These are phyloP conservation scores for Lipophrys pholis DNA, from an alignment of 2,113 vertebrate species.

Conservation along the genomic window DNA sequence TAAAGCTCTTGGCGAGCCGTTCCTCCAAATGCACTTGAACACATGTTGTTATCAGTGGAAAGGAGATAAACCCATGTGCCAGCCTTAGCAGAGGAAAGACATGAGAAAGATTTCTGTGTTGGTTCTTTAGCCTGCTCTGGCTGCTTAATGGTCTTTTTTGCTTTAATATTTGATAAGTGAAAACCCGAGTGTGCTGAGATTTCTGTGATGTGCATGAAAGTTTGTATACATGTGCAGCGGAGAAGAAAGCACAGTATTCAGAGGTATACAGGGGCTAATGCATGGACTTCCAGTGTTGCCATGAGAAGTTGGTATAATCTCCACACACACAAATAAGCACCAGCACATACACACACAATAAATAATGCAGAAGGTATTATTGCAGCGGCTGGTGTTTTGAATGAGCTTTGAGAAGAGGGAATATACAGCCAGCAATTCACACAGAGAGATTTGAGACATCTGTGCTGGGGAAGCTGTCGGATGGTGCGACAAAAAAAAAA, in stretches of 20 bases:
- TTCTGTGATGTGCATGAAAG: constrained; percentile 3
- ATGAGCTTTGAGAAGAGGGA: constrained; percentile 55
- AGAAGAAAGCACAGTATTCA: constrained; percentile 12
- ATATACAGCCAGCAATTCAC: constrained; percentile 51
- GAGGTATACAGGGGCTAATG: constrained; percentile 58
- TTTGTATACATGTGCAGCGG: background rate
- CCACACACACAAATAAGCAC: background rate
- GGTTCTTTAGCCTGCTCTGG: constrained; percentile 33
- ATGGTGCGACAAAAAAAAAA: constrained; percentile 45
- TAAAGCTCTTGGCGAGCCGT: background rate
- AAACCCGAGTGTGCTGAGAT: constrained; percentile 8
- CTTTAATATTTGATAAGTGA: constrained; percentile 68
- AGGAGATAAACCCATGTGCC: constrained; percentile 4
- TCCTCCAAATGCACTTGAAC: background rate
- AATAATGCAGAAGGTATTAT: constrained; percentile 72
- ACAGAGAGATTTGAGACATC: constrained; percentile 52
- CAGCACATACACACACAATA: constrained; percentile 26
- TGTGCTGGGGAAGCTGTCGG: constrained; percentile 35
- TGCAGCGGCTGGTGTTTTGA: constrained; percentile 51
- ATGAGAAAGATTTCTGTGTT: background rate
- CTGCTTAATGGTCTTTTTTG: constrained; percentile 41
- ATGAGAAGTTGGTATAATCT: constrained; percentile 10
- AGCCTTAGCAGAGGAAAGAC: constrained; percentile 11
- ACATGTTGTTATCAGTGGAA: background rate
- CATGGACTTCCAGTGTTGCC: constrained; percentile 33